Evolutionary conservation across 2,113 vertebrate species (phyloP), one percentile per base, ranked within the genome.

Genomic region (Heterochromis multidens): DNA sequence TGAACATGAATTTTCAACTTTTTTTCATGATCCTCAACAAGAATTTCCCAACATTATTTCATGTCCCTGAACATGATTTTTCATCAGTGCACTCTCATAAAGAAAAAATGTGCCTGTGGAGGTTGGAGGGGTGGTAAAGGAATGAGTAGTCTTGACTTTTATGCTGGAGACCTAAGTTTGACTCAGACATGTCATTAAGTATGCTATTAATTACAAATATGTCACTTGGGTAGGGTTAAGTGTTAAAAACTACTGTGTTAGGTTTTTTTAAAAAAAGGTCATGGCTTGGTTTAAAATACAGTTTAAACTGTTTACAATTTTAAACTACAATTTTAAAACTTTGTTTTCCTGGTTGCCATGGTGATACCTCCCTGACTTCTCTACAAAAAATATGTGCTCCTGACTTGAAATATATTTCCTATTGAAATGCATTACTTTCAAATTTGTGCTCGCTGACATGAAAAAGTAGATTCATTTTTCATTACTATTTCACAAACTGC

Each of bases 1-100:
- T 33, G 17, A 61, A 29, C 29, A 35, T 35, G 35, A 61, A 33
- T 8, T 46, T 46, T 37, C n/a, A 25, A 25, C 63, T 67, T 6
- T 25, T 25, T 43, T 46, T 43, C n/a, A 16, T 27, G 23, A 40
- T 65, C 35, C 1, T 65, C 12, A 65, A 0, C 35, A 65, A 65
- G 23, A 1, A 5, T 0, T 1, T 65, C 0, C n/a, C 62, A 65
- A 40, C 62, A 40, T 16, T 0, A 40, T 40, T 65, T 65, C 33
- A 9, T 16, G 62, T n/a, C 21, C 62, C 21, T 4, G 12, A 23
- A n/a, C n/a, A n/a, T n/a, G n/a, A n/a, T n/a, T n/a, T n/a, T n/a
- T n/a, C n/a, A n/a, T n/a, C n/a, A n/a, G n/a, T n/a, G n/a, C n/a
- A n/a, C n/a, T n/a, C n/a, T n/a, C n/a, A n/a, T n/a, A n/a, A n/a